A percentile compares a stretch with the other conserved stretches of the same genome.
Evolutionary conservation across 2,888 invertebrate species (phyloP).

Genomic region (Chrysomela aeneicollis): DNA sequence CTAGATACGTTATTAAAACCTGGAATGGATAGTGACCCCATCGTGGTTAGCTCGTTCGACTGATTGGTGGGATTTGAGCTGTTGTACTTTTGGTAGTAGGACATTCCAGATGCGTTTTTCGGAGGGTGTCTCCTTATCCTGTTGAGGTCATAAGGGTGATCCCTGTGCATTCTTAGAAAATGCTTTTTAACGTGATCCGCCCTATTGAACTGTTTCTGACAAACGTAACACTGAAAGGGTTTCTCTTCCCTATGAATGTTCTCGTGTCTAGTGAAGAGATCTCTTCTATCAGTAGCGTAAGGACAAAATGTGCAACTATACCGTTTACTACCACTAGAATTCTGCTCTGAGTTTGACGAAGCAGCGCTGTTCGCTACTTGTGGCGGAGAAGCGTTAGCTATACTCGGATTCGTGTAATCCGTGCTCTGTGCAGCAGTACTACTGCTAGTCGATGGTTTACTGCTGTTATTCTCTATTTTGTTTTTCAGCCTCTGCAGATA

Average conservation of each 20-base stretch:
- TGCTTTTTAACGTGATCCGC: slow-evolving; percentile 96
- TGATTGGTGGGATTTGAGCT: slow-evolving; percentile 48
- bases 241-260: slow-evolving; percentile 94
- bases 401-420: slow-evolving; percentile 42
- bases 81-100: slow-evolving; percentile 62
- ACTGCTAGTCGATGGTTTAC: slow-evolving; percentile 51
- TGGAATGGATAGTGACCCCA: slow-evolving; percentile 54
- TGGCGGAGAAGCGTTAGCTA: slow-evolving; percentile 37
- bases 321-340: slow-evolving; percentile 65
- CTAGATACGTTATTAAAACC: slow-evolving; percentile 54
- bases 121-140: slow-evolving; percentile 75
- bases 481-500: slow-evolving; percentile 74
- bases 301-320: slow-evolving; percentile 89
- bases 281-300: slow-evolving; percentile 90
- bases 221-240: slow-evolving; percentile 92
- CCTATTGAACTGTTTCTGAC: slow-evolving; percentile 91
- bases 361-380: slow-evolving; percentile 46
- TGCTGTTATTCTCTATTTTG: slow-evolving; percentile 64
- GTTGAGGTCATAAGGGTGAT: slow-evolving; percentile 86
- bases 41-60: slow-evolving; percentile 49
- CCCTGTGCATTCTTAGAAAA: slow-evolving; percentile 90
- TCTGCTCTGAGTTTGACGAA: slow-evolving; percentile 43
- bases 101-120: slow-evolving; percentile 67
- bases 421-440: slow-evolving; percentile 36
- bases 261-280: slow-evolving; percentile 90